Evolutionary conservation across 2,888 invertebrate genomes (phyloP).

Genomic region (Allolobophora icterica): DNA sequence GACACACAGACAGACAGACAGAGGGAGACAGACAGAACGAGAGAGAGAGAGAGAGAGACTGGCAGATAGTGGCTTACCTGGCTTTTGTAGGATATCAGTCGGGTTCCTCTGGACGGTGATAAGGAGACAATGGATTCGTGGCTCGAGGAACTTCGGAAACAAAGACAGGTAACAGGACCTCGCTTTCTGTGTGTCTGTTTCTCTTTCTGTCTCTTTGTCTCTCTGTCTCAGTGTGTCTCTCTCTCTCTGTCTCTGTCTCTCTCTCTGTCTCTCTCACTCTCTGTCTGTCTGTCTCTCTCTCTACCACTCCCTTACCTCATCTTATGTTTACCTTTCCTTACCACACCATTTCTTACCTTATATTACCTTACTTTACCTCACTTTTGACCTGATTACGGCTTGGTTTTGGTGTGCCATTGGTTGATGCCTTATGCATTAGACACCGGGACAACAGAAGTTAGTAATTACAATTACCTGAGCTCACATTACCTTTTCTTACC

Average conservation of each 20-base stretch:
- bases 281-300: neutral
- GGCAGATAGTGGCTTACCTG: too few relatives aligned
- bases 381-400: too few relatives aligned
- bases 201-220: neutral
- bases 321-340: neutral
- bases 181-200: neutral
- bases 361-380: too few relatives aligned
- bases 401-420: too few relatives aligned
- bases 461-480: too few relatives aligned
- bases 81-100: constrained; percentile 35
- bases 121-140: constrained; percentile 67
- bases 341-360: too few relatives aligned
- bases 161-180: constrained; percentile 70
- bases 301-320: neutral
- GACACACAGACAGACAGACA: too few relatives aligned
- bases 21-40: too few relatives aligned
- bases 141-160: constrained; percentile 70
- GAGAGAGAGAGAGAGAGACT: too few relatives aligned
- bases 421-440: too few relatives aligned
- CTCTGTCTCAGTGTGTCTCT: constrained; percentile 12
- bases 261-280: neutral
- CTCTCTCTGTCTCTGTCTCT: neutral
- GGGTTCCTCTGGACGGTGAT: constrained; percentile 34
- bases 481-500: too few relatives aligned
- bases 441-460: too few relatives aligned